phyloP scores from a whole-genome alignment of 2,888 invertebrate genomes.

The Pollenia labialis region DNA sequence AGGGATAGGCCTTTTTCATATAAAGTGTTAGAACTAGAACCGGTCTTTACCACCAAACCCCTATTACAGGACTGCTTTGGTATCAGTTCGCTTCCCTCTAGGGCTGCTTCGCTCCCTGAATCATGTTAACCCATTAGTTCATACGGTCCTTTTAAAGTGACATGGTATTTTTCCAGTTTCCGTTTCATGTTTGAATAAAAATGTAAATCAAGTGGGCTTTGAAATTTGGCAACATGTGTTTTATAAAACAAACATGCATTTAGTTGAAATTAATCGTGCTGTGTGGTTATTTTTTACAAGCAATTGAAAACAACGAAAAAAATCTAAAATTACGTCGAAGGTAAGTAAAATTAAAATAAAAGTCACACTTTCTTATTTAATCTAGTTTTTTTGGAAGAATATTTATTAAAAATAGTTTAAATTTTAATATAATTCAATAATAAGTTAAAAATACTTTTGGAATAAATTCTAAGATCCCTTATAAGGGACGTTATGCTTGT shows the following conservation, averaged over 20 bases:
- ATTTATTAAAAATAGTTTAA: neutral
- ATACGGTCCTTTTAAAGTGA: neutral
- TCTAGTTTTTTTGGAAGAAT: neutral
- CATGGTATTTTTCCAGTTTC: neutral
- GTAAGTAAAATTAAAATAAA: neutral
- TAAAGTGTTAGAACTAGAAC: too few relatives aligned
- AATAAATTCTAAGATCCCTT: conserved; percentile 9
- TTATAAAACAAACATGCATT: neutral
- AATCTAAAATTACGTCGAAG: neutral
- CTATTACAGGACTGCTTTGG: too few relatives aligned
- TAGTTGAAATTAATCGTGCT: too few relatives aligned
- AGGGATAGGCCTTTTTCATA: too few relatives aligned
- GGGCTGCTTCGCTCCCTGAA: too few relatives aligned
- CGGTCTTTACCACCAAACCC: too few relatives aligned
- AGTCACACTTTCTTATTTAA: neutral
- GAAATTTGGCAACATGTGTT: neutral
- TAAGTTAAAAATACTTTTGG: neutral
- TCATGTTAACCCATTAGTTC: conserved; percentile 17
- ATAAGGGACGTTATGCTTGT: neutral
- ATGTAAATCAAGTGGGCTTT: neutral
- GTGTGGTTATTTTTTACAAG: neutral
- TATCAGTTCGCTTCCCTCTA: too few relatives aligned
- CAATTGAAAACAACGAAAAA: neutral
- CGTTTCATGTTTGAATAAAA: neutral
- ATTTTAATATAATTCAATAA: conserved; percentile 15